Conservation (phyloP, 2,113 vertebrate genomes). For the Talpa occidentalis region DNA sequence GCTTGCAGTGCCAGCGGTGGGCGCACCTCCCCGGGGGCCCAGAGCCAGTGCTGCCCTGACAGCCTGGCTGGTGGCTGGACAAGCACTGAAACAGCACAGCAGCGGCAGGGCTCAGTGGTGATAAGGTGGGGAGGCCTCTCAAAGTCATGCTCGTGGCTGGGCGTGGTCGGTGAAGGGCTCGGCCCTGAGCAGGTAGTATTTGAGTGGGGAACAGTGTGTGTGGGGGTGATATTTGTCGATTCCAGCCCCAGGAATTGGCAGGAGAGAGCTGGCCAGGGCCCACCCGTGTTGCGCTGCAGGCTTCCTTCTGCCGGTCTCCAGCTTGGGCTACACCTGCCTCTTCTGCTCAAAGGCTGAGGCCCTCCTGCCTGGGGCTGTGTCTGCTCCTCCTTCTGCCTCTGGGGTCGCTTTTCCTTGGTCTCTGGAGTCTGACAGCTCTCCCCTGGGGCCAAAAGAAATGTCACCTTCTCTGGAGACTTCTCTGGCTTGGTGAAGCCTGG, state of each 20-base stretch:
- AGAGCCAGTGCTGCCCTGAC: background rate
- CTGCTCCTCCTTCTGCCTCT: background rate
- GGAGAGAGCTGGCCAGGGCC: background rate
- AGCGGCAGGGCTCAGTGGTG: background rate
- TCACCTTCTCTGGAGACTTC: background rate
- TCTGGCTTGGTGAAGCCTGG: background rate
- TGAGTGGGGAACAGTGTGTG: background rate
- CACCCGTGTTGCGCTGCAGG: fast-evolving
- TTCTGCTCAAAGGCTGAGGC: background rate
- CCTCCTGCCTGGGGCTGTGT: background rate
- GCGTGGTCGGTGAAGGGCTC: no score
- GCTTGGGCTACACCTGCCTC: background rate
- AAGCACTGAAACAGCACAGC: no score
- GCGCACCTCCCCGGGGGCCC: background rate
- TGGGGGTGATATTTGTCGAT: no score
- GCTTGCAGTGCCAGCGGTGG: background rate
- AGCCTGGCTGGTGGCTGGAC: background rate
- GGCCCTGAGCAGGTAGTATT: background rate
- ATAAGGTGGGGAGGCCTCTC: no score
- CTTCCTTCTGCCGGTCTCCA: no score
- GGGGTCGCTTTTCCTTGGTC: background rate
- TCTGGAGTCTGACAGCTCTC: background rate
- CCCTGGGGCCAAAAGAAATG: background rate
- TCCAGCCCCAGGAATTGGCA: background rate
- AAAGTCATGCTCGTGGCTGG: no score